Conservation (phyloP, 2,888 invertebrate genomes). For the Drosophila phalerata region DNA sequence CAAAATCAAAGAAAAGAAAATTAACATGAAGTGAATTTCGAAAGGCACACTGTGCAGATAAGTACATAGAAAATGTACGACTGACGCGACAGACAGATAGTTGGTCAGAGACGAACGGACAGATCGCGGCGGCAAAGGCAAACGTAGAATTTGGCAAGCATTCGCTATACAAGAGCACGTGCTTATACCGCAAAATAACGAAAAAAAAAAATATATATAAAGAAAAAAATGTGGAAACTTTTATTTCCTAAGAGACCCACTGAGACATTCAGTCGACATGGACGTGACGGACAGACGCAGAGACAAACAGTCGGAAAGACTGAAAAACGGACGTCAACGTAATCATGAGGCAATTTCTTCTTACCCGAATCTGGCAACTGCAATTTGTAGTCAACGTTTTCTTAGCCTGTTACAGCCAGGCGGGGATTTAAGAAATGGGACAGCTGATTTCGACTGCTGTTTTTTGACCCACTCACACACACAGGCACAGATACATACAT, state of each 20-base stretch:
- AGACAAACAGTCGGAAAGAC: not conserved
- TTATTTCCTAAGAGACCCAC: slow-evolving; percentile 74
- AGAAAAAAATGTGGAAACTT: slow-evolving; percentile 69
- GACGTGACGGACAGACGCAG: slow-evolving; percentile 62
- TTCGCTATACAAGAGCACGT: slow-evolving; percentile 63
- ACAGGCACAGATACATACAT: slow-evolving; percentile 10
- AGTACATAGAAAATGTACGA: slow-evolving; percentile 50
- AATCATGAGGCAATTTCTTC: slow-evolving; percentile 77
- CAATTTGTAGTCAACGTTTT: slow-evolving; percentile 68
- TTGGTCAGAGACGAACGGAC: slow-evolving; percentile 7
- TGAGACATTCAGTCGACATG: slow-evolving; percentile 71
- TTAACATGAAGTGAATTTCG: slow-evolving; percentile 77
- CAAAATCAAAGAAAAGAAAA: slow-evolving; percentile 76
- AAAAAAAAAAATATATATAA: slow-evolving; percentile 28
- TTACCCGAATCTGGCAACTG: slow-evolving; percentile 60
- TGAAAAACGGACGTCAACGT: slow-evolving; percentile 54
- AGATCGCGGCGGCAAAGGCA: slow-evolving; percentile 25
- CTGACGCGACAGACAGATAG: slow-evolving; percentile 11
- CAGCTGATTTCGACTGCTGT: slow-evolving; percentile 64
- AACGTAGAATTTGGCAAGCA: slow-evolving; percentile 70
- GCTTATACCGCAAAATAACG: slow-evolving; percentile 63
- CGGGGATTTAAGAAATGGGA: slow-evolving; percentile 48
- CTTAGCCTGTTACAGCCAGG: slow-evolving; percentile 28
- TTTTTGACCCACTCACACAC: slow-evolving; percentile 64
- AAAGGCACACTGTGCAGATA: slow-evolving; percentile 54